Evolutionary conservation across 2,797 vertebrate species (phyloP), one percentile per base, ranked within the genome.

Genomic region (Cynopterus sphinx): DNA sequence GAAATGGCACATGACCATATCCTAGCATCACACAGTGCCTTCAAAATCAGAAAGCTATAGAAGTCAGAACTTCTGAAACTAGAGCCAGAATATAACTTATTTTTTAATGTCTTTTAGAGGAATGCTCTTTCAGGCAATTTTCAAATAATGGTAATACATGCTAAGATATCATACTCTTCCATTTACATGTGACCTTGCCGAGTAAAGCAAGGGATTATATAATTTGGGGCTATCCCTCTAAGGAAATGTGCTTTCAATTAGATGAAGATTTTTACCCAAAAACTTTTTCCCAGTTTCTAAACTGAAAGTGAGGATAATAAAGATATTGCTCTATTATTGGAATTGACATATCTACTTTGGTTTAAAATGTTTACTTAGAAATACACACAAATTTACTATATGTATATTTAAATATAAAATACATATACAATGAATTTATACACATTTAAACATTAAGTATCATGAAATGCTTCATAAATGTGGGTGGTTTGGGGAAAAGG

Each of bases 291-390:
- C 22, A 36, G 22, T 59, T 90, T 51, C 36, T 90, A 49, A 85
- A 67, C 26, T 67, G 36, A 41, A 96, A 88, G 15, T 81, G 49
- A 65, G 12, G 2, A 94, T 68, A 87, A 67, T 8, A 63, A 85
- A 70, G 11, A 4, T 84, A 87, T 87, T 63, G 5, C 21, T 92
- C 15, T 75, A 15, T 77, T 88, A 81, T 87, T 90, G 67, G 10
- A 87, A 43, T 43, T 9, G 77, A 31, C 13, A 31, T 41, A 49
- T 33, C 26, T 53, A 78, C 22, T 89, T 86, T 61, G 61, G 31
- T 77, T 92, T 78, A 68, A 67, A 59, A 79, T 73, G 9, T 19
- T 86, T 33, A 36, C 68, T 91, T 91, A 55, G n/a, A 90, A 92
- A 92, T 41, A 68, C 13, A 73, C 19, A 55, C 4, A 17, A 33